Conservation (phyloP, 2,113 vertebrate species). For the Rafetus swinhoei region DNA sequence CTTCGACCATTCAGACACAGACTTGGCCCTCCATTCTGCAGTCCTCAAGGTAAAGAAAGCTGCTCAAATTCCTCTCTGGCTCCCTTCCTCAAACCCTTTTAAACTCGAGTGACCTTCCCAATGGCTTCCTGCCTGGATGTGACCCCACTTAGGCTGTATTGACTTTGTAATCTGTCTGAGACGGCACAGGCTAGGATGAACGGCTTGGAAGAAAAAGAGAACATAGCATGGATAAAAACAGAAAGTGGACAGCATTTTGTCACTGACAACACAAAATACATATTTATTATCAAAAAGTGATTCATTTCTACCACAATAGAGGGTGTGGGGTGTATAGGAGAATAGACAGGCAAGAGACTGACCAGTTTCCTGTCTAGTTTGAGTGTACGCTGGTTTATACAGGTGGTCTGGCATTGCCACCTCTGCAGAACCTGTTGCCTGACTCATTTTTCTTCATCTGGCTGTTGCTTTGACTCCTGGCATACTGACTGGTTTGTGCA, state of each 20-base stretch:
- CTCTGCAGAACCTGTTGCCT: not conserved
- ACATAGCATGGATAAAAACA: not conserved
- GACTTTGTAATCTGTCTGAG: not conserved
- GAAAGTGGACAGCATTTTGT: not conserved
- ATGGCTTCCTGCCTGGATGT: not conserved
- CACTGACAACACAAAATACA: not conserved
- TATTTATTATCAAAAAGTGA: not conserved
- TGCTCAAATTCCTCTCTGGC: not conserved
- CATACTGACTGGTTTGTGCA: not conserved
- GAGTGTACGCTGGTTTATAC: not conserved
- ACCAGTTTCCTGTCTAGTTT: not conserved
- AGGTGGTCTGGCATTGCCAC: fast-evolving
- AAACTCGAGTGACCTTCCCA: not conserved
- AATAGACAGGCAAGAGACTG: not conserved
- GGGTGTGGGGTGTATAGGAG: not conserved
- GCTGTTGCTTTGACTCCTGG: not conserved
- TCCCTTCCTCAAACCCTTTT: not conserved
- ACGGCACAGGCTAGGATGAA: not conserved
- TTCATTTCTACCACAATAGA: not conserved
- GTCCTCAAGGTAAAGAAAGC: not conserved
- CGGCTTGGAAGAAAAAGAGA: not conserved
- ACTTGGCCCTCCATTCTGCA: not conserved
- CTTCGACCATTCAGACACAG: not conserved
- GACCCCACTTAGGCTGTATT: not conserved
- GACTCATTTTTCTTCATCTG: not conserved